Conservation (phyloP, 2,797 vertebrate species). For the Micrastur ruficollis region DNA sequence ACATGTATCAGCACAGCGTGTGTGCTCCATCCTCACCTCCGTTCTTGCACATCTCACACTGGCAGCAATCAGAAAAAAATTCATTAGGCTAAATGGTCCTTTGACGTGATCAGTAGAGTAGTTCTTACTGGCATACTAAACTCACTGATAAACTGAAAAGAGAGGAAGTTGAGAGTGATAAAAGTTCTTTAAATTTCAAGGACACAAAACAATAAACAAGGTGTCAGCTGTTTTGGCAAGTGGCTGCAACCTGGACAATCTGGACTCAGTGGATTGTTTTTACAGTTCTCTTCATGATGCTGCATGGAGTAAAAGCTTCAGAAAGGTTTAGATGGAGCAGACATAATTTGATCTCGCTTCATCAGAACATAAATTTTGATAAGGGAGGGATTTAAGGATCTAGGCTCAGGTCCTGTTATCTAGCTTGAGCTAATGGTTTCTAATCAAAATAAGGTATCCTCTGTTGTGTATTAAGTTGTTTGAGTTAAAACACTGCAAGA, state of each 20-base stretch:
- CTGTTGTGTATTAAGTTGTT: background rate
- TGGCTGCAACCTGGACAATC: background rate
- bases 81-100: background rate
- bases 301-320: background rate
- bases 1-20: background rate
- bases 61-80: background rate
- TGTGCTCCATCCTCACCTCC: background rate
- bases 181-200: background rate
- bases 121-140: background rate
- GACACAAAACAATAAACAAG: background rate
- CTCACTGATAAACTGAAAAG: background rate
- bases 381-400: background rate
- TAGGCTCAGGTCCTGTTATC: background rate
- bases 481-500: background rate
- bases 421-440: background rate
- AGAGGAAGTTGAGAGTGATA: background rate
- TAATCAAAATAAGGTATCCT: background rate
- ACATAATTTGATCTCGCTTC: background rate
- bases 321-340: background rate
- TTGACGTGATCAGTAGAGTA: background rate
- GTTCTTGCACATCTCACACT: accelerated
- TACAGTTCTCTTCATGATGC: background rate
- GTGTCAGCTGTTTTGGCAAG: background rate
- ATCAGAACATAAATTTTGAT: background rate
- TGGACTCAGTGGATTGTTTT: background rate